Evolutionary conservation across 2,888 invertebrate genomes (phyloP).

Genomic region (Apocheima hispidaria): DNA sequence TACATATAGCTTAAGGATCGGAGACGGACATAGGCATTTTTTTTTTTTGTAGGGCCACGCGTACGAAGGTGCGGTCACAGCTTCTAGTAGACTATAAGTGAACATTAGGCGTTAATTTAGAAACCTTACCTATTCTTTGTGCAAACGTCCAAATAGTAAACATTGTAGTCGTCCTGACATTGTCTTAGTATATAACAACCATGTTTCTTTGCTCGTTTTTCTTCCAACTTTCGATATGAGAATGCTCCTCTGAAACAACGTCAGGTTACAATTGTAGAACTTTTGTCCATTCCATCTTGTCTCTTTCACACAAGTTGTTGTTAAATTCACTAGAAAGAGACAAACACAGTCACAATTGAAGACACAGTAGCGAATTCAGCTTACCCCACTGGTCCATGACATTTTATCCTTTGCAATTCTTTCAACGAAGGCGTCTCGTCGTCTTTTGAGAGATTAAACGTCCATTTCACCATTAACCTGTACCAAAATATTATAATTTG

Average conservation of each 20-base stretch:
- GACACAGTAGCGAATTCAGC: constrained; percentile 49
- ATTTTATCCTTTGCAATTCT: constrained; percentile 90
- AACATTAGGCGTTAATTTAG: background rate
- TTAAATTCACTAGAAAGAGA: background rate
- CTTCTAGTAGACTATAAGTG: no score
- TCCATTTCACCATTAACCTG: constrained; percentile 94
- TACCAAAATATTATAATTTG: constrained; percentile 21
- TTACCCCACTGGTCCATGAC: constrained; percentile 96
- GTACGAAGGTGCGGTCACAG: no score
- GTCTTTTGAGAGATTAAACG: constrained; percentile 94
- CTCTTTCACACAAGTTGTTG: constrained; percentile 5
- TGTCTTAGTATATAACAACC: constrained; percentile 94
- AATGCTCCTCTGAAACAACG: constrained; percentile 89
- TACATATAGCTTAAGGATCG: no score
- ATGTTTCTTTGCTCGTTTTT: constrained; percentile 90
- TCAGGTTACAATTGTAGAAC: constrained; percentile 10
- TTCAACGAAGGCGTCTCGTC: constrained; percentile 92
- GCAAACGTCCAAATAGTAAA: constrained; percentile 93
- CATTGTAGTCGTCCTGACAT: constrained; percentile 92
- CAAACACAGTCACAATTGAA: background rate
- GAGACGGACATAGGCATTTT: no score
- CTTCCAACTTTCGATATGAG: constrained; percentile 93
- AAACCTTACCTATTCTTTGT: constrained; percentile 88
- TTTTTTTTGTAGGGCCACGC: no score
- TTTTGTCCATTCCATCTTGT: background rate